phyloP scores from a whole-genome alignment of 2,888 invertebrate species.

The Conistra vaccinii region DNA sequence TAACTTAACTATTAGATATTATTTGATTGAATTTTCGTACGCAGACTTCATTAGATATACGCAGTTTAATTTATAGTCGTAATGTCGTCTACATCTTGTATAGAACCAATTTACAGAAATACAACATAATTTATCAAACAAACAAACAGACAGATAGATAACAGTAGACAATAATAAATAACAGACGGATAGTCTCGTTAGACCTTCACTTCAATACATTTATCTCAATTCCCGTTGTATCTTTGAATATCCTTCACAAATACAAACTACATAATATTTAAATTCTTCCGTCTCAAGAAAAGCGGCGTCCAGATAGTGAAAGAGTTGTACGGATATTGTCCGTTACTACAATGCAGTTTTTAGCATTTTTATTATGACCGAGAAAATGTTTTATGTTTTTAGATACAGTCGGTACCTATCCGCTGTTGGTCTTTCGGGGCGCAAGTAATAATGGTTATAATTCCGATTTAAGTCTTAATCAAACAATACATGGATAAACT shows the following conservation, averaged over 20 bases:
- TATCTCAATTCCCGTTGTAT: conserved; percentile 19
- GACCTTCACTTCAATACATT: conserved; percentile 24
- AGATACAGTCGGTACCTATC: neutral
- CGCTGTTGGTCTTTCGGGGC: neutral
- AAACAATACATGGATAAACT: conserved; percentile 72
- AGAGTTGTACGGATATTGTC: conserved; percentile 29
- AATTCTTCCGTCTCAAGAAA: conserved; percentile 32
- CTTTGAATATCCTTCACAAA: conserved; percentile 27
- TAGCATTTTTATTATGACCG: conserved; percentile 28
- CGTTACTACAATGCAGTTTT: conserved; percentile 10
- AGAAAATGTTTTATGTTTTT: conserved; percentile 7
- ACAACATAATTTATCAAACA: neutral
- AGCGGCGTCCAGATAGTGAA: conserved; percentile 11
- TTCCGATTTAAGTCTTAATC: conserved; percentile 67
- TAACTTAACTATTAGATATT: too few species aligned
- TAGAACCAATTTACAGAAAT: neutral
- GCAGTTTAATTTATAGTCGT: too few species aligned
- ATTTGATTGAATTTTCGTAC: too few species aligned
- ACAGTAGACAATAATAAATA: neutral
- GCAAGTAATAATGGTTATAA: conserved; percentile 15
- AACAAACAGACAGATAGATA: neutral
- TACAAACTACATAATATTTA: conserved; percentile 34
- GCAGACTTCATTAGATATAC: too few species aligned
- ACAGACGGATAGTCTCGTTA: conserved; percentile 1
- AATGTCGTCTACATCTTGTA: too few species aligned